A percentile compares a stretch with the other conserved stretches of the same genome.
phyloP scores from a whole-genome alignment of 92 coral and sea anemone species.

The Phymanthus crucifer region DNA sequence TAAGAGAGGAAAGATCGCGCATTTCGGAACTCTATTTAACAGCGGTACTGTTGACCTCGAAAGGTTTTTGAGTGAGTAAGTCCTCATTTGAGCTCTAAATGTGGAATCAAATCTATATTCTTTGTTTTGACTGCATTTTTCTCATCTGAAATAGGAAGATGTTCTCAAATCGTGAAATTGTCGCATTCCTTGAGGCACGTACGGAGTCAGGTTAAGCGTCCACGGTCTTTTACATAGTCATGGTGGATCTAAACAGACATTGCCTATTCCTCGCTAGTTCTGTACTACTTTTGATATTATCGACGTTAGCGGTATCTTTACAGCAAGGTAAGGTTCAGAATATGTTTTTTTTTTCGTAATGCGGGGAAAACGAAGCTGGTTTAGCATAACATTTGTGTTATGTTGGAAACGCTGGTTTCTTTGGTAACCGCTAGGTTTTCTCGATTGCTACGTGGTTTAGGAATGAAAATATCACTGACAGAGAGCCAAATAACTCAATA shows the following conservation, averaged over 20 bases:
- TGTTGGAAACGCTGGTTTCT: conserved; percentile 12
- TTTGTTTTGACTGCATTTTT: conserved; percentile 1
- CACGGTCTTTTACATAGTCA: neutral
- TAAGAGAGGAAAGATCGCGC: neutral
- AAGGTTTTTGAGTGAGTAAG: neutral
- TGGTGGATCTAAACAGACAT: neutral
- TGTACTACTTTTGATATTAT: neutral
- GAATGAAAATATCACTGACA: neutral
- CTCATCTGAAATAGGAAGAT: neutral
- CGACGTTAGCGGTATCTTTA: neutral
- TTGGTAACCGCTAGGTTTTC: conserved; percentile 14
- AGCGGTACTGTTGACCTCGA: neutral
- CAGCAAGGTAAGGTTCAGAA: neutral
- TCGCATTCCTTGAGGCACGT: neutral
- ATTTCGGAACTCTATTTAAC: conserved; percentile 1
- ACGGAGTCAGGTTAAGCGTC: neutral
- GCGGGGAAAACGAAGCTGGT: neutral
- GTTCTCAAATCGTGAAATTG: neutral
- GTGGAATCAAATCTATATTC: neutral
- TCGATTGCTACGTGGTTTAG: neutral
- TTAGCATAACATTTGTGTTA: neutral
- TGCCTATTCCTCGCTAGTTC: neutral
- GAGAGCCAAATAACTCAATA: too few relatives aligned
- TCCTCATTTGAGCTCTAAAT: neutral
- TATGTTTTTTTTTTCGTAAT: neutral